Conservation (phyloP, 2,113 vertebrate species). For the Elgaria multicarinata region DNA sequence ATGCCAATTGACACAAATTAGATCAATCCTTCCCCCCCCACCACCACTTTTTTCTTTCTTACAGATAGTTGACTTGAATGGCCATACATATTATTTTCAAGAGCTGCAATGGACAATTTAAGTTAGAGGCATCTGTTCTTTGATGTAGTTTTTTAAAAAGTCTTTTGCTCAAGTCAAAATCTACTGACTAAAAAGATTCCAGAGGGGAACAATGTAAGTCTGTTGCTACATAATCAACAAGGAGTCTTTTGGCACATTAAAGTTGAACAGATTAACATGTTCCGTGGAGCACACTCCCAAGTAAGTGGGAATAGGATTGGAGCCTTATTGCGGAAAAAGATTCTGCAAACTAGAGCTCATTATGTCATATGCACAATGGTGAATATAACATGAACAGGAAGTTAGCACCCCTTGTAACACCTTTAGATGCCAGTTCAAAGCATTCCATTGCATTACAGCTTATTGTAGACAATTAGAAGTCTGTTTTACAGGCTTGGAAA, state of each 20-base stretch:
- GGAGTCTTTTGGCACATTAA: not conserved
- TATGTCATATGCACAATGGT: not conserved
- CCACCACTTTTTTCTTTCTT: not conserved
- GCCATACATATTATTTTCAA: slow-evolving; percentile 34
- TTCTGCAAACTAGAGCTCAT: not conserved
- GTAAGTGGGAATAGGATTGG: not conserved
- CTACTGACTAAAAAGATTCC: slow-evolving; percentile 5
- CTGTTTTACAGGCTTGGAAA: not conserved
- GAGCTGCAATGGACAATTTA: slow-evolving; percentile 19
- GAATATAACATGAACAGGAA: slow-evolving; percentile 6
- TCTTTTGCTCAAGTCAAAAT: slow-evolving; percentile 26
- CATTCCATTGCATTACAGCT: not conserved
- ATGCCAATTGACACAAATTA: slow-evolving; percentile 26
- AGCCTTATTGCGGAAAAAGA: not conserved
- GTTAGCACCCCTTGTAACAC: not conserved
- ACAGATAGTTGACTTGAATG: slow-evolving; percentile 19
- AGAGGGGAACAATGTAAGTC: not conserved
- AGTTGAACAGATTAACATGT: not conserved
- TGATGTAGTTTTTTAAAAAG: slow-evolving; percentile 32
- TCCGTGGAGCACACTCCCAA: not conserved
- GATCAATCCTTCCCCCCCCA: too few species aligned
- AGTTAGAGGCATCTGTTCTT: slow-evolving; percentile 26
- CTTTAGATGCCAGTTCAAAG: not conserved
- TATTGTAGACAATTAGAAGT: not conserved
- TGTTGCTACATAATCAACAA: not conserved